Conservation (phyloP, 30 jellyfish, hydroid and myxozoan species). For the Pseudorhiza aurosa region DNA sequence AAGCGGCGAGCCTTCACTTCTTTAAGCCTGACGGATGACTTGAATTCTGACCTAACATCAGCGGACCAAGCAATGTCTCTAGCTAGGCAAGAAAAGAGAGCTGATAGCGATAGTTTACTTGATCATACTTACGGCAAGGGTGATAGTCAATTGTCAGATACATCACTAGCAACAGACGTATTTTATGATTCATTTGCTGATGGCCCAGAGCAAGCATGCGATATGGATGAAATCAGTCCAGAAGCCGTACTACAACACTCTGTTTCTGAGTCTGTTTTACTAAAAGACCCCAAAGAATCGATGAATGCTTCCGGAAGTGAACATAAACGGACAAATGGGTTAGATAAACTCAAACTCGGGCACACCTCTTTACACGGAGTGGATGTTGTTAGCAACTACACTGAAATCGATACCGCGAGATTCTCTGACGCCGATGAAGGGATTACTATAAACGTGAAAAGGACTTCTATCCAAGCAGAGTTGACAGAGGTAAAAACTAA, state of each 20-base stretch:
- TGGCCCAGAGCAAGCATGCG: slow-evolving; percentile 22
- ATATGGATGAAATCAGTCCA: slow-evolving; percentile 56
- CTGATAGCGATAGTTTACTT: slow-evolving; percentile 41
- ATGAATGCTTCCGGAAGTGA: neutral
- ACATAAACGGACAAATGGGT: neutral
- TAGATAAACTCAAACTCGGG: neutral
- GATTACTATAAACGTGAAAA: neutral
- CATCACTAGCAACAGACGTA: neutral
- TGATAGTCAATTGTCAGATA: neutral
- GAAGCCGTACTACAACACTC: slow-evolving; percentile 42
- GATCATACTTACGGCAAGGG: neutral
- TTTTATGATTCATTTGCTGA: slow-evolving; percentile 9
- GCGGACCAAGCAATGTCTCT: neutral
- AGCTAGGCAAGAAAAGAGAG: neutral
- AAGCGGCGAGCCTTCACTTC: slow-evolving; percentile 34
- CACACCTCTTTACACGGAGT: neutral
- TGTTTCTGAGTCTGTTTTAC: slow-evolving; percentile 44
- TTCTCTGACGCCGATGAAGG: neutral
- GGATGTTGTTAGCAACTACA: neutral
- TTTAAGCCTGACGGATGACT: neutral
- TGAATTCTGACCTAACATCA: neutral
- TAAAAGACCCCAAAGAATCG: neutral
- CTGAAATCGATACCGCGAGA: neutral
- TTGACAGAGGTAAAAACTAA: neutral
- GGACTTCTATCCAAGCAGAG: neutral